These are phyloP conservation scores for Fukomys damarensis DNA, from an alignment of 2,113 vertebrate species.

Conservation along the genomic window DNA sequence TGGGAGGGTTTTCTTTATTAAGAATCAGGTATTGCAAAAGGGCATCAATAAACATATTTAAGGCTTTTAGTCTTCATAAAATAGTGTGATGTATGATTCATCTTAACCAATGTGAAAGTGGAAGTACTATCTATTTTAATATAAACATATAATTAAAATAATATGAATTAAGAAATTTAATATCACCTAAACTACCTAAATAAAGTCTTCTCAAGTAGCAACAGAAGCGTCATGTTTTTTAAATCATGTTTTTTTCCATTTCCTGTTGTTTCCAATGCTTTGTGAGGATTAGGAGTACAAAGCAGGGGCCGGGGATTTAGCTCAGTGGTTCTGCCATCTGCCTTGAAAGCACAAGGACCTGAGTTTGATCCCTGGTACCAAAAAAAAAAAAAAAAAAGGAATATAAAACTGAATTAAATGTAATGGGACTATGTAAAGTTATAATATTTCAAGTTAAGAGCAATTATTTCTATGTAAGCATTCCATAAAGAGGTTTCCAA, in stretches of 20 bases:
- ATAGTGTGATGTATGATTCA: background rate
- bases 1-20: background rate
- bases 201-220: background rate
- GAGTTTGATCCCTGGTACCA: too few relatives aligned
- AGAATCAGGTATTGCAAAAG: background rate
- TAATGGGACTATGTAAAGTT: background rate
- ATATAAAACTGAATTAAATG: constrained; percentile 17
- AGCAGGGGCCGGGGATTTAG: too few relatives aligned
- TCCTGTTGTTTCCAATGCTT: background rate
- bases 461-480: background rate
- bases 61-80: constrained; percentile 27
- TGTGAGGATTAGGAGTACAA: background rate
- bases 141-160: background rate
- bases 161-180: background rate
- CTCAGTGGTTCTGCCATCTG: too few relatives aligned
- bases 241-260: background rate
- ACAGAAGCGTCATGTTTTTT: background rate
- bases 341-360: too few relatives aligned
- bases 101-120: background rate
- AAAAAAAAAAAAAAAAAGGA: too few relatives aligned
- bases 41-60: background rate
- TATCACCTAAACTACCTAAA: background rate
- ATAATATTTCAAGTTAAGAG: background rate
- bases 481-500: background rate
- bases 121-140: background rate